Base-by-base conservation (phyloP, 2,888 invertebrate genomes). In the Drymonia ruficornis region DNA sequence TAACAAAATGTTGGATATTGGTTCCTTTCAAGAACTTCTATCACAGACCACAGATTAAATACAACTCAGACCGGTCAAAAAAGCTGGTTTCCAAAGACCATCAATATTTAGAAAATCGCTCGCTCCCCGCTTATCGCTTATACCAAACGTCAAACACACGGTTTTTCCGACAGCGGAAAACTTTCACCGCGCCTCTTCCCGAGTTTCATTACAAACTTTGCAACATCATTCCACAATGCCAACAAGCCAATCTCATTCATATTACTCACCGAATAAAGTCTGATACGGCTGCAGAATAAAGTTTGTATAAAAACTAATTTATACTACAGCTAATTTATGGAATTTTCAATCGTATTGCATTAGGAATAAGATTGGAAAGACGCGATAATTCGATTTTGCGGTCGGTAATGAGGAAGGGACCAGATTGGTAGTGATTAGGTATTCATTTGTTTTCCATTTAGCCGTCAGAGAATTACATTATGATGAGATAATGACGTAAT, bases 121-220 rank as follows among this genome's bases (percentile, higher is more conserved):
- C 16, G 19, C 36, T 18, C 12, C 23, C 19, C 23, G 13, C 47
- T 57, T 23, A 12, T 65, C 31, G 64, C 66, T 73, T 72, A 59
- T 12, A 66, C 64, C 67, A 71, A 42, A 36, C 68, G 34, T 54
- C 59, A 64, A 65, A 69, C 61, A 65, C 64, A 69, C 68, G 67
- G 72, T 76, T 81, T 80, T 81, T 77, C 80, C 78, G 63, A 69
- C 67, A 59, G 62, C 66, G 67, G 63, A 67, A 79, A 73, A 81
- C 81, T 81, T 81, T 81, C 80, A 61, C 60, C 65, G 64, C 67
- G 65, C 71, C 63, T 72, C 74, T 76, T 78, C 75, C 75, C 61
- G 69, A 69, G 72, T 76, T 67, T 63, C 61, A 59, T 70, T 65
- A 67, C 67, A 65, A 44, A 47, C 49, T 48, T 47, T 44, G 47